Conservation (phyloP, 2,797 vertebrate genomes). For the Myripristis murdjan region DNA sequence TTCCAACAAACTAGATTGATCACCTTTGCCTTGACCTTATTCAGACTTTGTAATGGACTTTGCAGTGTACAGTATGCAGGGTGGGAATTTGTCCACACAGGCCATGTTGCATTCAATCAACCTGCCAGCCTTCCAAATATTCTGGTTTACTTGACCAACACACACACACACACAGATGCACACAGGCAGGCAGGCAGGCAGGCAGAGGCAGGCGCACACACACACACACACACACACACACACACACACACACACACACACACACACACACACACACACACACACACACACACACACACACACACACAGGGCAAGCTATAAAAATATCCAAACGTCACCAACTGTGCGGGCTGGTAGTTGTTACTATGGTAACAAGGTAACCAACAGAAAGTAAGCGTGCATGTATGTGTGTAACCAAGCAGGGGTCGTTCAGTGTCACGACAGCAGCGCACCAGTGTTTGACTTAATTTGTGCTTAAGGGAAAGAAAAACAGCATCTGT, state of each 20-base stretch:
- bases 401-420: constrained; percentile 37
- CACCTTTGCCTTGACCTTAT: constrained; percentile 35
- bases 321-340: constrained; percentile 76
- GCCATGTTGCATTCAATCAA: neutral
- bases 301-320: constrained; percentile 63
- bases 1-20: constrained; percentile 6
- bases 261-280: constrained; percentile 50
- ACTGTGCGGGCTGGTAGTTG: constrained; percentile 65
- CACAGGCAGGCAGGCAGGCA: constrained; percentile 65
- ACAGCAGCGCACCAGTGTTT: constrained; percentile 12
- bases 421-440: constrained; percentile 67
- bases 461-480: constrained; percentile 24
- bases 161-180: constrained; percentile 31
- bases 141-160: constrained; percentile 6
- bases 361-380: constrained; percentile 77
- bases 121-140: constrained; percentile 22
- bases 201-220: constrained; percentile 3
- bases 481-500: neutral
- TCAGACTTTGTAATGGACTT: constrained; percentile 18
- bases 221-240: constrained; percentile 49
- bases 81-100: constrained; percentile 7
- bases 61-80: constrained; percentile 46
- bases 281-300: too few species aligned
- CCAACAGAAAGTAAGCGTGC: constrained; percentile 49
- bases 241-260: constrained; percentile 24